phyloP scores from a whole-genome alignment of 2,797 vertebrate species.

The Telmatherina bonti region DNA sequence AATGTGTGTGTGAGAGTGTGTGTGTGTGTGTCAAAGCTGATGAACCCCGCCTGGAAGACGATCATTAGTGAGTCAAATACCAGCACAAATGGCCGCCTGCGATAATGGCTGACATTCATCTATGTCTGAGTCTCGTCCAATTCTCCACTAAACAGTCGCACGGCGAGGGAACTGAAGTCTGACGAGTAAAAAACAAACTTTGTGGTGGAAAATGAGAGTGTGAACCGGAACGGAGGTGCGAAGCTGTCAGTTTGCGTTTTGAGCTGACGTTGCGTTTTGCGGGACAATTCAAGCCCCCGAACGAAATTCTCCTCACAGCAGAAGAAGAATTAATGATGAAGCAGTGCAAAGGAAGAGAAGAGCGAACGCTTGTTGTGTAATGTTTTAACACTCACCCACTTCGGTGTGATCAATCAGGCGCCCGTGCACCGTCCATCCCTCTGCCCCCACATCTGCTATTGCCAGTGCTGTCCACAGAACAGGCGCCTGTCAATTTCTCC shows the following conservation, averaged over 20 bases:
- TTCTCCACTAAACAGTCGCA: slow-evolving; percentile 64
- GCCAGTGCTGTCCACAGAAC: slow-evolving; percentile 79
- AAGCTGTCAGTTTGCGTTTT: no score
- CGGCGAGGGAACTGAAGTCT: slow-evolving; percentile 47
- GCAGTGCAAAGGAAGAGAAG: slow-evolving; percentile 44
- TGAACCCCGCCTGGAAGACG: slow-evolving; percentile 70
- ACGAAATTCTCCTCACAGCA: slow-evolving; percentile 31
- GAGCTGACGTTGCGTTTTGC: neutral
- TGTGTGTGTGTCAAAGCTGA: slow-evolving; percentile 39
- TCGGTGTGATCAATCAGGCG: slow-evolving; percentile 69
- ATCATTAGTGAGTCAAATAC: slow-evolving; percentile 78
- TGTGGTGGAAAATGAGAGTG: neutral
- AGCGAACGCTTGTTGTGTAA: slow-evolving; percentile 69
- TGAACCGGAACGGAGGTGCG: slow-evolving; percentile 4
- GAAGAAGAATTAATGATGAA: slow-evolving; percentile 38
- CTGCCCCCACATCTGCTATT: slow-evolving; percentile 81
- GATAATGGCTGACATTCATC: slow-evolving; percentile 82
- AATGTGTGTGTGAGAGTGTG: no score
- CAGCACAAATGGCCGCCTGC: slow-evolving; percentile 76
- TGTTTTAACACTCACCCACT: slow-evolving; percentile 81
- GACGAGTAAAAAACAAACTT: slow-evolving; percentile 27
- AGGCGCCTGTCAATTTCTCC: slow-evolving; percentile 82
- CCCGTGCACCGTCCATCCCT: slow-evolving; percentile 57
- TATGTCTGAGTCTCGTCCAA: slow-evolving; percentile 77
- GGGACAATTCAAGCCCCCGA: slow-evolving; percentile 11